Percentiles rank a stretch among this genome's conserved stretches.
Evolutionary conservation across 2,888 invertebrate species (phyloP).

Genomic region (Molorchus minor): DNA sequence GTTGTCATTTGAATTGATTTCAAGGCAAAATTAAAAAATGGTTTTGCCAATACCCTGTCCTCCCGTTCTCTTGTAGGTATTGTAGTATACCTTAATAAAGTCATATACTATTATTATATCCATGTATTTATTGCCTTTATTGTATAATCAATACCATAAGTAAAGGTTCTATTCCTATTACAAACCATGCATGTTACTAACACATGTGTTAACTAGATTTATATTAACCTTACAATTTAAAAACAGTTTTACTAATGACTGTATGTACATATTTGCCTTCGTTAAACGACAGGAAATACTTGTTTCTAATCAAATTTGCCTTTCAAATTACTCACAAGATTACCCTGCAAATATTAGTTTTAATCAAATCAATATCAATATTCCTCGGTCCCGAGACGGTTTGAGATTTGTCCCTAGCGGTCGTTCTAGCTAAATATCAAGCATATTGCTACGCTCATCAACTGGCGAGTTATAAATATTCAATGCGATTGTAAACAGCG

Average conservation of each 20-base stretch:
- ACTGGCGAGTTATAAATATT: constrained; percentile 65
- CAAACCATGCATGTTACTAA: too few relatives aligned
- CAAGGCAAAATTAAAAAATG: too few relatives aligned
- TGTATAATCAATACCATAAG: too few relatives aligned
- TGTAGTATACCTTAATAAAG: too few relatives aligned
- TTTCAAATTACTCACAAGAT: constrained; percentile 63
- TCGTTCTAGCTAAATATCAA: constrained; percentile 60
- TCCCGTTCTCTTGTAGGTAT: too few relatives aligned
- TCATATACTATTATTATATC: too few relatives aligned
- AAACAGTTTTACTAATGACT: constrained; percentile 46
- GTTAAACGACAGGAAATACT: constrained; percentile 48
- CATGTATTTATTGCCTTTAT: too few relatives aligned
- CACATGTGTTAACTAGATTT: too few relatives aligned
- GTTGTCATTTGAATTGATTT: too few relatives aligned
- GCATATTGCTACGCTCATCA: constrained; percentile 65
- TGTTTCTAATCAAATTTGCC: constrained; percentile 60
- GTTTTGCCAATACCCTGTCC: too few relatives aligned
- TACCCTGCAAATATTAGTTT: constrained; percentile 64
- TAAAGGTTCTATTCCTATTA: too few relatives aligned
- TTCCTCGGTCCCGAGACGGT: constrained; percentile 39
- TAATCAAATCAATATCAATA: constrained; percentile 62
- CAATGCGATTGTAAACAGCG: constrained; percentile 63
- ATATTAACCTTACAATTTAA: too few relatives aligned
- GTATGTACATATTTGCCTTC: constrained; percentile 36
- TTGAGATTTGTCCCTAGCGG: constrained; percentile 53